Evolutionary conservation across 2,113 vertebrate genomes (phyloP).

Genomic region (Nycticorax nycticorax): DNA sequence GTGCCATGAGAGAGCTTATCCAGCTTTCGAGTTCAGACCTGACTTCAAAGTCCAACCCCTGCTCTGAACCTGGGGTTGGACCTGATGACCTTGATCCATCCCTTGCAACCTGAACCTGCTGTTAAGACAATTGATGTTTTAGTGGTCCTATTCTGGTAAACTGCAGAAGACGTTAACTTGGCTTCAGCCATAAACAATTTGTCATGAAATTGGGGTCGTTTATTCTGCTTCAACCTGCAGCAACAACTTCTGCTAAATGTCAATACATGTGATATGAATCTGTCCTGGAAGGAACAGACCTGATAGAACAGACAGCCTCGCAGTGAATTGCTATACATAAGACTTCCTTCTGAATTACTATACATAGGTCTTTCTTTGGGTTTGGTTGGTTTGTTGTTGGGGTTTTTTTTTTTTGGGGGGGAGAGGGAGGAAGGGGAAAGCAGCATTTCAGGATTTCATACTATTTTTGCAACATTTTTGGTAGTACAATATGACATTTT

Average conservation of each 20-base stretch:
- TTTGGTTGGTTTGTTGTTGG: not conserved
- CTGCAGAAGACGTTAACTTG: not conserved
- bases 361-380: fast-evolving
- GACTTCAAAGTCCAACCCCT: not conserved
- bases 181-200: not conserved
- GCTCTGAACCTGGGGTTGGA: not conserved
- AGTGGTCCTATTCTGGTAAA: not conserved
- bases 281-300: not conserved
- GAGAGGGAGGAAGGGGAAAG: not conserved
- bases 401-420: not conserved
- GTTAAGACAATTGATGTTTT: not conserved
- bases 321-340: not conserved
- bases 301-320: not conserved
- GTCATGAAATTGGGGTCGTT: not conserved
- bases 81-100: not conserved
- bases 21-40: not conserved
- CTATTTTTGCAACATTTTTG: not conserved
- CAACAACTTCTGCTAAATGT: not conserved
- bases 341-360: not conserved
- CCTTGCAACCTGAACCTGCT: not conserved
- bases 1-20: not conserved
- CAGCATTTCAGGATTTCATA: not conserved
- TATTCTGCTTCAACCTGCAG: not conserved
- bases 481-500: not conserved
- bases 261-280: not conserved